phyloP scores from a whole-genome alignment of 2,888 invertebrate species.

The Ptychoptera contaminata region DNA sequence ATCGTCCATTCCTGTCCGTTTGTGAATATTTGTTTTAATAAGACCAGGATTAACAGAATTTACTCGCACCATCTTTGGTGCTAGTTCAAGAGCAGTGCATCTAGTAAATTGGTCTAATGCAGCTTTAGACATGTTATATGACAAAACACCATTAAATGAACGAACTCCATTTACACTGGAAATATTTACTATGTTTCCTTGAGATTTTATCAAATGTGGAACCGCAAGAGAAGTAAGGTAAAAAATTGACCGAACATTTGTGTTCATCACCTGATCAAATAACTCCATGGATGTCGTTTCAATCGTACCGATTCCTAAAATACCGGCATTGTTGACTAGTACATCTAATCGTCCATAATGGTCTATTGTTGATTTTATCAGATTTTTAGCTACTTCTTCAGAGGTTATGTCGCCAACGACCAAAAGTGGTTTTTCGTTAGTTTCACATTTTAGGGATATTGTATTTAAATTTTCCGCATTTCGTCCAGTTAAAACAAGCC shows the following conservation, averaged over 20 bases:
- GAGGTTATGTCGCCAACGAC: conserved; percentile 47
- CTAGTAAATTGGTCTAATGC: conserved; percentile 82
- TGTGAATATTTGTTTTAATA: conserved; percentile 64
- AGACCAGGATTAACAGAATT: conserved; percentile 85
- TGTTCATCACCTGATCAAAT: conserved; percentile 66
- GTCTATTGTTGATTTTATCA: conserved; percentile 46
- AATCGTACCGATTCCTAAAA: conserved; percentile 56
- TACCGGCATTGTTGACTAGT: conserved; percentile 68
- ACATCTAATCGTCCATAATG: conserved; percentile 52
- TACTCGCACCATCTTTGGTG: conserved; percentile 56
- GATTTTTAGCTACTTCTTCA: conserved; percentile 45
- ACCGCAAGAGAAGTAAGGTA: conserved; percentile 61
- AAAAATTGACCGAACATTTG: conserved; percentile 60
- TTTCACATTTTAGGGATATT: conserved; percentile 37
- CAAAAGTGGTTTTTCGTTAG: conserved; percentile 33
- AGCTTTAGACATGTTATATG: conserved; percentile 79
- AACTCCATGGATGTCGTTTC: conserved; percentile 63
- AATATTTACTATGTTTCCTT: conserved; percentile 75
- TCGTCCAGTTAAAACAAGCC: conserved; percentile 43
- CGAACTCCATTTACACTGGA: conserved; percentile 75
- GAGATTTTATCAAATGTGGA: conserved; percentile 56
- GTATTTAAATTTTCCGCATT: conserved; percentile 44
- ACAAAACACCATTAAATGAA: conserved; percentile 66
- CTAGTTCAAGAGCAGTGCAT: conserved; percentile 70
- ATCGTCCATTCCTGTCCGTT: conserved; percentile 52